Evolutionary conservation across 2,113 vertebrate genomes (phyloP).

Genomic region (Casuarius casuarius): DNA sequence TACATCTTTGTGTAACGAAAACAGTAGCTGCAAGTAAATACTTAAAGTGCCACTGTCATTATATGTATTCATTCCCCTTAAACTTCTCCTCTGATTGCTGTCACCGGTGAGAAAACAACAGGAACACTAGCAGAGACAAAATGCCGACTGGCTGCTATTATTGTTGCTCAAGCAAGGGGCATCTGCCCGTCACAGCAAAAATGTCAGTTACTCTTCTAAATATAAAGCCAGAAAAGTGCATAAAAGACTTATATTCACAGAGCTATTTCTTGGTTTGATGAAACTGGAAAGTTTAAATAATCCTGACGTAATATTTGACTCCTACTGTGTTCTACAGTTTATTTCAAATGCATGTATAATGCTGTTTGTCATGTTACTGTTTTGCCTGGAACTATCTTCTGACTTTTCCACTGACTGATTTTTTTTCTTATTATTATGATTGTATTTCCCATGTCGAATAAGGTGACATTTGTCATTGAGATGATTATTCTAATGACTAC

Average conservation of each 20-base stretch:
- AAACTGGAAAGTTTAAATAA: not conserved
- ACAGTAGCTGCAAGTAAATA: not conserved
- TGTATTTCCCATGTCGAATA: not conserved
- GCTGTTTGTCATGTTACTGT: not conserved
- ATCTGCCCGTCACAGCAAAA: not conserved
- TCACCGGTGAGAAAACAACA: not conserved
- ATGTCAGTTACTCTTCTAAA: not conserved
- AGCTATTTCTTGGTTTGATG: not conserved
- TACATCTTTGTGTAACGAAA: not conserved
- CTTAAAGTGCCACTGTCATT: not conserved
- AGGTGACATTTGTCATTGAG: not conserved
- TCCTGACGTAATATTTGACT: not conserved
- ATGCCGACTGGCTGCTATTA: not conserved
- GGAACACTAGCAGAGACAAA: conserved; percentile 13
- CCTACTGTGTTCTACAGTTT: not conserved
- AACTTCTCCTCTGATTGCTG: conserved; percentile 4
- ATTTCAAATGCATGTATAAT: not conserved
- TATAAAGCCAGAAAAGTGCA: not conserved
- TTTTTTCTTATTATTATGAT: not conserved
- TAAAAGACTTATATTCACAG: not conserved
- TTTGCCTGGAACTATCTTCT: not conserved
- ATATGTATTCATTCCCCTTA: not conserved
- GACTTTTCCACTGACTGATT: not conserved
- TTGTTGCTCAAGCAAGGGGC: not conserved
- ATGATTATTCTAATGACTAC: not conserved